Base-by-base conservation (phyloP, 2,113 vertebrate genomes). In the Brachyhypopomus occidentalis region DNA sequence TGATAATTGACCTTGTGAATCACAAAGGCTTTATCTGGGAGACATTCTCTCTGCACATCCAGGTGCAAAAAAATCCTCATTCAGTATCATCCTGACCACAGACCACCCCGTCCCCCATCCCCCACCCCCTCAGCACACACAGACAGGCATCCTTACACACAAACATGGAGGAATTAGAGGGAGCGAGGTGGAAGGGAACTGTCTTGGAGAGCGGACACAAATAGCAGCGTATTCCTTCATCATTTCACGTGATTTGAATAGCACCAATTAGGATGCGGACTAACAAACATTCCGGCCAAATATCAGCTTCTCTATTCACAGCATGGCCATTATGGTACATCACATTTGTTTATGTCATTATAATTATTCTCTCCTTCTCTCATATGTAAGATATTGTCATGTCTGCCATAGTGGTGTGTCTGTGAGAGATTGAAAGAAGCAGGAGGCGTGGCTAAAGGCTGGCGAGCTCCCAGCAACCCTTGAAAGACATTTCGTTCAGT, bases 1-100 rank as follows among this genome's bases (percentile, higher is more conserved):
- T 82, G 60, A 82, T 84, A 87, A 87, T 81, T 84, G 84, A 85
- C 82, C 80, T 77, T 71, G 83, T 79, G 82, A 84, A 73, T 78
- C 84, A 82, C 75, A 77, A 87, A 85, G 83, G 34, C 73, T 84
- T 85, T 77, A 77, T 85, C 75, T 74, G 41, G 63, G 66, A 85
- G 66, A 48, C 83, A 81, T 78, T 74, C 34, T 48, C 74, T 83
- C 76, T 76, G 76, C 82, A 82, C 79, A 83, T 77, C 76, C 79
- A 87, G 84, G 84, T 87, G 81, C 78, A 83, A 69, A 82, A 82
- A 71, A 77, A 79, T 67, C 38, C 52, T 66, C 48, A 64, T 71
- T 79, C 27, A 56, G 7, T 82, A 71, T 58, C 62, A 45, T 56
- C 62, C 74, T 30, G 77, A 71, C 75, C 63, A 75, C 62, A 56